Evolutionary conservation across 2,888 invertebrate genomes (phyloP).

Genomic region (Miltochrista miniata): DNA sequence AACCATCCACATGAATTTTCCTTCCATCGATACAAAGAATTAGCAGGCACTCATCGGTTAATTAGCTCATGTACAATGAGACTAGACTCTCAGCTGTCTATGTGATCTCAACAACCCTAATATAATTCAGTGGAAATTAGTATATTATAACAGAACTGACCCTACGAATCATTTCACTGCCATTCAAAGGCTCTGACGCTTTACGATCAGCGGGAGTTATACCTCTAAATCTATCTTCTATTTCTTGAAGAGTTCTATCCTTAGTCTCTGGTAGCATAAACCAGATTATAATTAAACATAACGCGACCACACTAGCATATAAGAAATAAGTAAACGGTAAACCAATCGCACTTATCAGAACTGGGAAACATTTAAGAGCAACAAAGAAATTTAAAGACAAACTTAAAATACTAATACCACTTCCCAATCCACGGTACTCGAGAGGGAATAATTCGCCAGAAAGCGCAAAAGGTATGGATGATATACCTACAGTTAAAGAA

Average conservation of each 20-base stretch:
- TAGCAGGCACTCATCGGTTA: too few species aligned
- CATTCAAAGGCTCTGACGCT: slow-evolving; percentile 57
- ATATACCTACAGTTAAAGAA: slow-evolving; percentile 83
- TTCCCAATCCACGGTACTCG: slow-evolving; percentile 85
- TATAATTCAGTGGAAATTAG: slow-evolving; percentile 25
- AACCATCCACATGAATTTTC: too few species aligned
- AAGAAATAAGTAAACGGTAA: slow-evolving; percentile 83
- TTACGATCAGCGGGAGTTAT: slow-evolving; percentile 47
- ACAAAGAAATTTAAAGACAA: slow-evolving; percentile 86
- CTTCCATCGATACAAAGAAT: too few species aligned
- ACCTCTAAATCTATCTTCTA: slow-evolving; percentile 82
- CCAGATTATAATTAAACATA: slow-evolving; percentile 79
- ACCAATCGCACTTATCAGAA: slow-evolving; percentile 78
- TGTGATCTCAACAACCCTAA: too few species aligned
- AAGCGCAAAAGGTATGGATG: slow-evolving; percentile 88
- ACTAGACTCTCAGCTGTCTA: too few species aligned
- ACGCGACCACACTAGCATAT: slow-evolving; percentile 82
- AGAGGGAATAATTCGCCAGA: slow-evolving; percentile 88
- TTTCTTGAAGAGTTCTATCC: slow-evolving; percentile 86
- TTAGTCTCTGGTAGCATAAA: slow-evolving; percentile 87
- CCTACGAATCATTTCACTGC: slow-evolving; percentile 56
- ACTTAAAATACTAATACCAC: slow-evolving; percentile 85
- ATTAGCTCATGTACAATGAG: too few species aligned
- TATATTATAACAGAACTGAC: slow-evolving; percentile 71
- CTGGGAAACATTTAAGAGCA: slow-evolving; percentile 86